A percentile compares a stretch with the other conserved stretches of the same genome.
Evolutionary conservation across 2,797 vertebrate genomes (phyloP).

Genomic region (Picus viridis): DNA sequence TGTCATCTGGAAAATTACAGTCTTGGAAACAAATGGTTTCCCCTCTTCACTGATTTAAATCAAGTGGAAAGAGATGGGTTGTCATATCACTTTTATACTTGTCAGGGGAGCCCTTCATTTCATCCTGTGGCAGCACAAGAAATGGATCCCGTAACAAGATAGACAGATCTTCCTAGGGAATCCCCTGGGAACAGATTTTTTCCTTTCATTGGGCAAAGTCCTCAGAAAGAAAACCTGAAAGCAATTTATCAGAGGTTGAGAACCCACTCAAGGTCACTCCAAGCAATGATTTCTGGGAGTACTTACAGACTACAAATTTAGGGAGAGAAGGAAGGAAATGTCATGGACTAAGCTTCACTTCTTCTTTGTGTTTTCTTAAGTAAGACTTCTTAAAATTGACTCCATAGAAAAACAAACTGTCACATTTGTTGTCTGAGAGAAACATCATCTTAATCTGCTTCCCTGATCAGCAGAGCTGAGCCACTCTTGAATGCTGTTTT

Average conservation of each 20-base stretch:
- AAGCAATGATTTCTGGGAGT: slow-evolving; percentile 13
- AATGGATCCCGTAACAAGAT: slow-evolving; percentile 7
- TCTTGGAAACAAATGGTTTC: slow-evolving; percentile 73
- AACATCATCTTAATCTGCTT: neutral
- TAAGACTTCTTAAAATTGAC: slow-evolving; percentile 7
- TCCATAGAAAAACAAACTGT: neutral
- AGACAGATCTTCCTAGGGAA: slow-evolving; percentile 53
- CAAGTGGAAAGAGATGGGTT: slow-evolving; percentile 76
- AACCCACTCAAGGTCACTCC: slow-evolving; percentile 2
- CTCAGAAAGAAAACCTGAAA: slow-evolving; percentile 23
- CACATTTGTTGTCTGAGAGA: neutral
- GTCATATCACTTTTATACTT: slow-evolving; percentile 56
- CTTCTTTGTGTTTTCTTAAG: slow-evolving; percentile 12
- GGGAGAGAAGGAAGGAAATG: neutral
- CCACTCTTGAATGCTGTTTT: neutral
- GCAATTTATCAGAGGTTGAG: slow-evolving; percentile 7
- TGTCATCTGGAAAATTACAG: slow-evolving; percentile 81
- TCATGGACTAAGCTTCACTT: neutral
- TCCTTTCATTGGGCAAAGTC: neutral
- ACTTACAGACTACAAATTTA: neutral
- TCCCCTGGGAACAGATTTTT: slow-evolving; percentile 2
- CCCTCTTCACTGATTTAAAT: slow-evolving; percentile 69
- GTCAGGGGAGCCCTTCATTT: slow-evolving; percentile 63
- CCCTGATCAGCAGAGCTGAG: neutral
- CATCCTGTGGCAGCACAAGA: slow-evolving; percentile 31